phyloP scores from a whole-genome alignment of 2,888 invertebrate genomes.

The Leptodirus hochenwartii region DNA sequence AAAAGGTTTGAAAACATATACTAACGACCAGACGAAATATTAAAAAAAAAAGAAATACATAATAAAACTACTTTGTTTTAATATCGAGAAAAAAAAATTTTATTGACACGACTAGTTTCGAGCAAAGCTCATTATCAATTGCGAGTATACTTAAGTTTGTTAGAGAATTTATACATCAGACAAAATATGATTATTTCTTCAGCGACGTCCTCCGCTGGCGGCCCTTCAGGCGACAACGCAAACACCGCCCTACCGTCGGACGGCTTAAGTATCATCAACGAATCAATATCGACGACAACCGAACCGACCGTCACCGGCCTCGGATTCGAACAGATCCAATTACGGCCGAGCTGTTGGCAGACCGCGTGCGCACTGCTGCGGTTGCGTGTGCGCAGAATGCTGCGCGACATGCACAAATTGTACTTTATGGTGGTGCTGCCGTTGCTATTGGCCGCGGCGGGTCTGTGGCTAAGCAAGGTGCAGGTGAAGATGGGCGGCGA shows the following conservation, averaged over 20 bases:
- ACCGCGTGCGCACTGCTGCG: slow-evolving; percentile 48
- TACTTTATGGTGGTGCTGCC: slow-evolving; percentile 60
- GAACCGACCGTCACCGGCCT: slow-evolving; percentile 33
- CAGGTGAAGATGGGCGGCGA: slow-evolving; percentile 43
- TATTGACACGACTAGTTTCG: too few species aligned
- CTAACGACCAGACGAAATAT: too few species aligned
- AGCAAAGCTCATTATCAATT: too few species aligned
- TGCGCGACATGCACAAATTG: slow-evolving; percentile 44
- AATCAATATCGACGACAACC: slow-evolving; percentile 31
- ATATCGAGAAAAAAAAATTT: too few species aligned
- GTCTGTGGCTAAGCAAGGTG: slow-evolving; percentile 40
- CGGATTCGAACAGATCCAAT: slow-evolving; percentile 42
- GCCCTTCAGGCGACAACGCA: too few species aligned
- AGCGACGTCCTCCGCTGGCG: too few species aligned
- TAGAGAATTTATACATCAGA: too few species aligned
- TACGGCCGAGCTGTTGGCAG: slow-evolving; percentile 40
- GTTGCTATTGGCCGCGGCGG: slow-evolving; percentile 45
- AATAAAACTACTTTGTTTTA: too few species aligned
- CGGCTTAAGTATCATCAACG: slow-evolving; percentile 26
- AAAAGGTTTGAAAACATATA: slow-evolving; percentile 6
- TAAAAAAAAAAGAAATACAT: too few species aligned
- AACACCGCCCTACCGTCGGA: slow-evolving; percentile 20
- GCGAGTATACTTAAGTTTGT: too few species aligned
- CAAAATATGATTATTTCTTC: too few species aligned
- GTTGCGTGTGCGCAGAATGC: slow-evolving; percentile 43